Percentiles rank a stretch among this genome's conserved stretches.
Conservation (phyloP, 1,140 invertebrate species). For the Tetramorium simillimum region DNA sequence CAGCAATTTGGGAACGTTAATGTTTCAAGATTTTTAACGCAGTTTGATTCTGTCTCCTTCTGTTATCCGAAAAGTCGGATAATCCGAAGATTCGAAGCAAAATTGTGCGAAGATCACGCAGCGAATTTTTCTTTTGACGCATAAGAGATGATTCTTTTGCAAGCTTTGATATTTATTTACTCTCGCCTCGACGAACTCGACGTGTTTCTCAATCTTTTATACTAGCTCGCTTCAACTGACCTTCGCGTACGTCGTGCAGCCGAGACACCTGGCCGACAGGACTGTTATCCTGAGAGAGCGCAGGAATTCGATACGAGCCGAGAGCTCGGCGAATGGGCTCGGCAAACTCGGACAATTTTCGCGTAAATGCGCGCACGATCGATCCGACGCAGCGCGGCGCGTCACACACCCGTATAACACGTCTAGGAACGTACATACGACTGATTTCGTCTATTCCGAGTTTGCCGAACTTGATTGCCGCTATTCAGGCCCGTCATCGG, state of each 20-base stretch:
- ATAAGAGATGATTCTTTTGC: too few species aligned
- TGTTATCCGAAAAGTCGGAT: not conserved
- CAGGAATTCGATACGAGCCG: not conserved
- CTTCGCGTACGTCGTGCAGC: too few species aligned
- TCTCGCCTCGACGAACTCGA: too few species aligned
- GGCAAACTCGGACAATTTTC: constrained; percentile 29
- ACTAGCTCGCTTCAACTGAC: not conserved
- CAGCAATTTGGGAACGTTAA: not conserved
- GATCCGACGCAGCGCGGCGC: not conserved
- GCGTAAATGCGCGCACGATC: constrained; percentile 30
- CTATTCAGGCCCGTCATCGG: constrained; percentile 26
- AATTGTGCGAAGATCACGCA: not conserved
- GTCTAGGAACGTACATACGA: constrained; percentile 46
- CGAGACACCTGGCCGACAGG: not conserved
- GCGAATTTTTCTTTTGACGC: too few species aligned
- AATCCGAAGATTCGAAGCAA: not conserved
- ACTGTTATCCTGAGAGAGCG: not conserved
- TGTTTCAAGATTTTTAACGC: not conserved
- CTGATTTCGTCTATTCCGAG: constrained; percentile 46
- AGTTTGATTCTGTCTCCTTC: not conserved
- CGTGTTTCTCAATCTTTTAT: not conserved
- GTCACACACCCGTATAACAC: constrained; percentile 1
- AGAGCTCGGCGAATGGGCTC: not conserved
- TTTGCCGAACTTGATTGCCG: constrained; percentile 52
- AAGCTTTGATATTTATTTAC: not conserved